Conservation (phyloP, 2,113 vertebrate genomes). For the Anas platyrhynchos region DNA sequence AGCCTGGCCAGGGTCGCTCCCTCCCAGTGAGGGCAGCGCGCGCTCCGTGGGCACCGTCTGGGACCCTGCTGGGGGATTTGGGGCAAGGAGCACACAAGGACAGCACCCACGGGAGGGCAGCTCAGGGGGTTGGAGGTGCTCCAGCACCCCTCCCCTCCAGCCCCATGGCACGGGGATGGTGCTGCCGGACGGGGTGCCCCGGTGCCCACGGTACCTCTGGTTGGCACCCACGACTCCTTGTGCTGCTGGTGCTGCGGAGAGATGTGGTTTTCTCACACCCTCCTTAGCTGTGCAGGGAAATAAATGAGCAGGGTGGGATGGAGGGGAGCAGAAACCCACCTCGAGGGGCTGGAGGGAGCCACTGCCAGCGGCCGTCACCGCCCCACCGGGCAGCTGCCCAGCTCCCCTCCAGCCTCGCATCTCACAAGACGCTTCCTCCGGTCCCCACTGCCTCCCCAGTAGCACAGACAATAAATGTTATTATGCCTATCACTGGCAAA, state of each 20-base stretch:
- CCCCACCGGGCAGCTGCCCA: fast-evolving
- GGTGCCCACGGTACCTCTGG: fast-evolving
- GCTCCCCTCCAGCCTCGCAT: fast-evolving
- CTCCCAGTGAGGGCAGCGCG: not conserved
- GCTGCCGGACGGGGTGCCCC: fast-evolving
- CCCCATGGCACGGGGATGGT: not conserved
- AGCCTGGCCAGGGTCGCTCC: not conserved
- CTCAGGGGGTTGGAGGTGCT: no score
- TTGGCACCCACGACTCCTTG: fast-evolving
- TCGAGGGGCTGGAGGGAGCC: fast-evolving
- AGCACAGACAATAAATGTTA: fast-evolving
- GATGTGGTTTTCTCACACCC: fast-evolving
- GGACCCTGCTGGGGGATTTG: no score
- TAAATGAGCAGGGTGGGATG: fast-evolving
- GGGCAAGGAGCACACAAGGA: no score
- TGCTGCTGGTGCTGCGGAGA: not conserved
- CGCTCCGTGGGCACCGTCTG: no score
- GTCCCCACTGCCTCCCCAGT: fast-evolving
- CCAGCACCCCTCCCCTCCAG: not conserved
- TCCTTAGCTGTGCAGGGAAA: not conserved
- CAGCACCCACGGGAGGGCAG: no score
- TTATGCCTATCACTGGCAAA: fast-evolving
- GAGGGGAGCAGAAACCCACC: not conserved
- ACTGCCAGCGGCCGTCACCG: not conserved
- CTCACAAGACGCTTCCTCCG: not conserved